Percentiles rank a stretch among this genome's conserved stretches.
Conservation (phyloP, 1,140 invertebrate species). For the Scaptomyza hsui region DNA sequence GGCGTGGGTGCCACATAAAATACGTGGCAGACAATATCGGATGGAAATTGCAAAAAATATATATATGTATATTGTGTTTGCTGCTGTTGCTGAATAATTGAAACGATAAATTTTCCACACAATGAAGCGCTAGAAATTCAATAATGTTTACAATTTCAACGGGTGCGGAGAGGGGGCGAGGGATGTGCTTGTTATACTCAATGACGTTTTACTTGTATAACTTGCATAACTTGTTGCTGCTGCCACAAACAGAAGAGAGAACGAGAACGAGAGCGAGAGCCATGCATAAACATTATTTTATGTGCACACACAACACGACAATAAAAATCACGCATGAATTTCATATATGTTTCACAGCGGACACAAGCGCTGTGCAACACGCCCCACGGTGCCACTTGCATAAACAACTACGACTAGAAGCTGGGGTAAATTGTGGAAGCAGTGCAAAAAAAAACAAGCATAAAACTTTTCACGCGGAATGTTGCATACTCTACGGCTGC, state of each 20-base stretch:
- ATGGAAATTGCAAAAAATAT: slow-evolving; percentile 22
- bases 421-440: background rate
- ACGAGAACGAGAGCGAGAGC: slow-evolving; percentile 26
- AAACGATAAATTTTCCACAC: slow-evolving; percentile 80
- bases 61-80: background rate
- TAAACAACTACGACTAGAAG: slow-evolving; percentile 52
- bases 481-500: background rate
- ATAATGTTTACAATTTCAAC: slow-evolving; percentile 73
- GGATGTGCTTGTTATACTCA: slow-evolving; percentile 22
- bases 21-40: slow-evolving; percentile 34
- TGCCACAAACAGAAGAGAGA: slow-evolving; percentile 31
- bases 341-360: slow-evolving; percentile 63
- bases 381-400: slow-evolving; percentile 63
- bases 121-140: slow-evolving; percentile 75
- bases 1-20: slow-evolving; percentile 38
- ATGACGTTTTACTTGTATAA: slow-evolving; percentile 59
- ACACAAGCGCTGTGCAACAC: slow-evolving; percentile 18
- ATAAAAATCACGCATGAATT: slow-evolving; percentile 81
- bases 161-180: background rate
- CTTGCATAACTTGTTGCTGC: slow-evolving; percentile 76
- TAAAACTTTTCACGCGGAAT: background rate
- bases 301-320: slow-evolving; percentile 73
- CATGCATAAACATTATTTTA: slow-evolving; percentile 78
- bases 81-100: slow-evolving; percentile 63
- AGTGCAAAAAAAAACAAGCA: slow-evolving; percentile 4